These are phyloP conservation scores for Fulica atra DNA, from an alignment of 2,113 vertebrate genomes.

Conservation along the genomic window DNA sequence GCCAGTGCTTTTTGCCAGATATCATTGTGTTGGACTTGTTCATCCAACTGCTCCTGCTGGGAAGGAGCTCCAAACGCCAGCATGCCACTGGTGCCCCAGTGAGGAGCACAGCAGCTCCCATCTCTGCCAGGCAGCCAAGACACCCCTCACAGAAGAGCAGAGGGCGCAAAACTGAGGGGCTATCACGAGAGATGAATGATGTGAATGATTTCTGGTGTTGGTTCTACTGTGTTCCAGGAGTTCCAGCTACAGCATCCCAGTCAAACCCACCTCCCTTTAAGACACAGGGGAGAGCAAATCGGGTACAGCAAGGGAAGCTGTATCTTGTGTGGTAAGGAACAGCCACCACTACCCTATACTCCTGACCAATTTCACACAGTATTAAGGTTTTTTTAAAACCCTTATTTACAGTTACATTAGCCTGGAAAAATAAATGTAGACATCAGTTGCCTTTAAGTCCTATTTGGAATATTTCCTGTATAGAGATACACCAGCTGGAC, in stretches of 20 bases:
- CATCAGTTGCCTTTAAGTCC: neutral
- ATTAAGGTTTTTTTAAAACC: neutral
- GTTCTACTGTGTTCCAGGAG: neutral
- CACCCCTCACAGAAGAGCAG: neutral
- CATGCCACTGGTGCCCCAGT: neutral
- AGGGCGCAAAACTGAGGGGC: neutral
- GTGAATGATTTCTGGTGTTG: neutral
- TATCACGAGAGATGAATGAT: neutral
- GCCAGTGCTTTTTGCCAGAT: slow-evolving; percentile 41
- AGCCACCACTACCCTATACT: neutral
- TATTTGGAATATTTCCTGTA: neutral
- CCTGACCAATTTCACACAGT: too few relatives aligned
- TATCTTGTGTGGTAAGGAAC: neutral
- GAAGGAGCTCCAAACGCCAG: neutral
- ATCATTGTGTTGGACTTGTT: neutral
- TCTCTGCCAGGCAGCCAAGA: neutral
- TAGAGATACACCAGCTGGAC: neutral
- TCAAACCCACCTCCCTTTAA: neutral
- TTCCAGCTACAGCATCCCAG: rapidly evolving
- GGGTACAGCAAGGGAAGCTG: rapidly evolving
- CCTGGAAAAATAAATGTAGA: neutral
- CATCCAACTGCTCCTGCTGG: neutral
- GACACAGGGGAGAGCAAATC: neutral
- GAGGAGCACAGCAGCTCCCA: neutral
- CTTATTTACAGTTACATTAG: neutral